phyloP scores from a whole-genome alignment of 2,113 vertebrate genomes.

The Oryzias melastigma region DNA sequence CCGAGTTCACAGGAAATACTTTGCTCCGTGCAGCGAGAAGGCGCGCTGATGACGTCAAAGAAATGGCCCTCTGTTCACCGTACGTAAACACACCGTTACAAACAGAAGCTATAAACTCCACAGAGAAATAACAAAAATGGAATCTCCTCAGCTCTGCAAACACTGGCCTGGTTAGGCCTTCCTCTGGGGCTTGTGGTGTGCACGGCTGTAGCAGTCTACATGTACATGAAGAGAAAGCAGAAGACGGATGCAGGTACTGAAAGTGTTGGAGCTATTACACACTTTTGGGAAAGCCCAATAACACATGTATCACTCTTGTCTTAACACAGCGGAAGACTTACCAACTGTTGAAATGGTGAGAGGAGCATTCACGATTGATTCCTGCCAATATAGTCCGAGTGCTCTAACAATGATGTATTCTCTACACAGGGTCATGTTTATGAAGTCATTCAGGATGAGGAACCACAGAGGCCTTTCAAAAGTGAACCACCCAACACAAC shows the following conservation, averaged over 20 bases:
- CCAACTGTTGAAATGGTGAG: slow-evolving; percentile 47
- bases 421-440: slow-evolving; percentile 49
- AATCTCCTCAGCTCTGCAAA: slow-evolving; percentile 24
- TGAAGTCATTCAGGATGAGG: slow-evolving; percentile 30
- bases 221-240: slow-evolving; percentile 35
- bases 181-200: slow-evolving; percentile 31
- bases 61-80: slow-evolving; percentile 23
- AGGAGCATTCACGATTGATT: background rate
- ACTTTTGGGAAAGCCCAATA: no score
- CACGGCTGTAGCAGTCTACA: slow-evolving; percentile 20
- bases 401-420: background rate
- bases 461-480: background rate
- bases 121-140: background rate
- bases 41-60: slow-evolving; percentile 27
- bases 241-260: slow-evolving; percentile 32
- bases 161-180: slow-evolving; percentile 23
- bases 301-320: background rate
- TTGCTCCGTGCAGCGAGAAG: slow-evolving; percentile 52
- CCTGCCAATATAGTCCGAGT: fast-evolving
- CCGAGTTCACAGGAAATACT: slow-evolving; percentile 4
- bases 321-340: slow-evolving; percentile 27
- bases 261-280: background rate
- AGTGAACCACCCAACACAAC: background rate
- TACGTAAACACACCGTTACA: slow-evolving; percentile 16
- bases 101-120: background rate